phyloP scores from a whole-genome alignment of 2,888 invertebrate species.

The Drosophila melanosoma region DNA sequence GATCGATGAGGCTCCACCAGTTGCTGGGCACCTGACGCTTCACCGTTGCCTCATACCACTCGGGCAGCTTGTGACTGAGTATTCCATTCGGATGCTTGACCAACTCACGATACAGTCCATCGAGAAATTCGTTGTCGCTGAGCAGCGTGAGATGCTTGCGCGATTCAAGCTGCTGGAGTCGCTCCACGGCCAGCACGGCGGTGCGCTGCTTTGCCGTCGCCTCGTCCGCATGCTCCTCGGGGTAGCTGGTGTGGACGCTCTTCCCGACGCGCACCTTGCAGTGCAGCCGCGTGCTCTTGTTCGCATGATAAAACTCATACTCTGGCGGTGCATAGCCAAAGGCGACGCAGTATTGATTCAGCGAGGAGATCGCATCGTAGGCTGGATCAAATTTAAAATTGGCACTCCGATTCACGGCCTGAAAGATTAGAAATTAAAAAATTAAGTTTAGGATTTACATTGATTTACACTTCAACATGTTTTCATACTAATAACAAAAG shows the following conservation, averaged over 20 bases:
- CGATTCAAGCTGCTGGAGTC: conserved; percentile 62
- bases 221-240: conserved; percentile 78
- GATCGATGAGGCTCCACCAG: conserved; percentile 86
- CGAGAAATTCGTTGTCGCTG: conserved; percentile 76
- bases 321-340: conserved; percentile 71
- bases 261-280: conserved; percentile 81
- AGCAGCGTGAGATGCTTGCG: conserved; percentile 71
- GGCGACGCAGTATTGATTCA: conserved; percentile 78
- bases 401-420: not conserved
- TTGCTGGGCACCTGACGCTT: conserved; percentile 89
- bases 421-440: not conserved
- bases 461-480: too few relatives aligned
- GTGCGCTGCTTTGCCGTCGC: conserved; percentile 76
- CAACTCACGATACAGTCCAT: conserved; percentile 79
- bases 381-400: conserved; percentile 53
- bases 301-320: conserved; percentile 64
- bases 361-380: conserved; percentile 71
- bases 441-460: not conserved
- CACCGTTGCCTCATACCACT: conserved; percentile 87
- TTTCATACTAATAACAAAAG: too few relatives aligned
- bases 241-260: conserved; percentile 81
- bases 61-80: conserved; percentile 87
- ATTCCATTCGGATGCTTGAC: conserved; percentile 86
- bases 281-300: conserved; percentile 65
- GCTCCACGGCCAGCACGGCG: conserved; percentile 80